Conservation (phyloP, 2,888 invertebrate genomes). For the Odontocerum albicorne region DNA sequence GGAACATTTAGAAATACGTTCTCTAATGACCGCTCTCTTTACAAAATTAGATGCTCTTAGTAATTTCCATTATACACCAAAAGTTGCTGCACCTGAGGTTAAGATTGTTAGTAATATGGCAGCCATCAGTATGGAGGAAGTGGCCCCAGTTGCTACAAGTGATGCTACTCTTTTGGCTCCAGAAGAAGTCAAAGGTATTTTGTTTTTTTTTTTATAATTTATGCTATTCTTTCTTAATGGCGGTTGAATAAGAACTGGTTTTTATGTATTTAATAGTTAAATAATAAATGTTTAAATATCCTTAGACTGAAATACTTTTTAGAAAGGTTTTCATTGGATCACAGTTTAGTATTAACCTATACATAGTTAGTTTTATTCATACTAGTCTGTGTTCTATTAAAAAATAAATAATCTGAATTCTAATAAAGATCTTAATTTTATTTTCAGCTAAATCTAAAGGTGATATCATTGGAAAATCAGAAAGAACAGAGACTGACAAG, state of each 20-base stretch:
- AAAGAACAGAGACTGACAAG: conserved; percentile 83
- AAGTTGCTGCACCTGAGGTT: conserved; percentile 80
- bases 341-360: too few species aligned
- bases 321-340: too few species aligned
- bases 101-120: conserved; percentile 90
- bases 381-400: background rate
- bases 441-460: conserved; percentile 48
- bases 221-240: background rate
- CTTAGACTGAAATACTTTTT: too few species aligned
- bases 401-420: too few species aligned
- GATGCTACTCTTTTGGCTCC: conserved; percentile 87
- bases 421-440: conserved; percentile 8
- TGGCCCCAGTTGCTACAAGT: conserved; percentile 86
- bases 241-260: too few species aligned
- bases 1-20: conserved; percentile 76
- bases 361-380: background rate
- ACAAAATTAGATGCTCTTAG: conserved; percentile 87
- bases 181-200: conserved; percentile 76
- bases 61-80: conserved; percentile 94
- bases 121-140: conserved; percentile 92
- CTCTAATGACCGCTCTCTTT: conserved; percentile 75
- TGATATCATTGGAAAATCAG: conserved; percentile 69
- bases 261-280: too few species aligned
- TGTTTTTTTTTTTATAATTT: background rate
- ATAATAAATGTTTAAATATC: too few species aligned